Conservation (phyloP, 2,888 invertebrate genomes). For the Stictocephala bisonia region DNA sequence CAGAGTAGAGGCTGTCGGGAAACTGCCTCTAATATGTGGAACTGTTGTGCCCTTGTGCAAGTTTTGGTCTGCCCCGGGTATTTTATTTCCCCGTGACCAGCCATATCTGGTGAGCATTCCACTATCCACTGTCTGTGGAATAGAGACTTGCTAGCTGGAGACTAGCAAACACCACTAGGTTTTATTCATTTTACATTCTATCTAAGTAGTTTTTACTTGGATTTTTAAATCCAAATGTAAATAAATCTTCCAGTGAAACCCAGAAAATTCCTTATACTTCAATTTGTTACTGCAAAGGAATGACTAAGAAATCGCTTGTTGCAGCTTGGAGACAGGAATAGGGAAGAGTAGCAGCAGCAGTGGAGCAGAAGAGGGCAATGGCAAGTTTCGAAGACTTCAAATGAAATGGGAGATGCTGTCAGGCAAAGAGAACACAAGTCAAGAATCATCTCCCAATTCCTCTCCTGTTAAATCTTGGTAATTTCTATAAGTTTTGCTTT, state of each 20-base stretch:
- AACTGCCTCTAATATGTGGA: constrained; percentile 28
- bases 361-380: constrained; percentile 64
- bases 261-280: neutral
- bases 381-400: constrained; percentile 79
- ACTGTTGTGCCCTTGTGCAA: constrained; percentile 34
- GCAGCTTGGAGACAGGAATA: constrained; percentile 54
- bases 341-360: constrained; percentile 47
- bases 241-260: neutral
- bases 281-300: neutral
- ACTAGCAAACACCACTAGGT: too few relatives aligned
- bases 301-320: constrained; percentile 17
- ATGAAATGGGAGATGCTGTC: constrained; percentile 85
- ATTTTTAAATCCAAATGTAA: too few relatives aligned
- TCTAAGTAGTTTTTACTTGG: too few relatives aligned
- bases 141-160: too few relatives aligned
- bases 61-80: too few relatives aligned
- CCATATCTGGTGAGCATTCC: too few relatives aligned
- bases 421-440: constrained; percentile 65
- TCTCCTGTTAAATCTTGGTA: constrained; percentile 53
- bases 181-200: too few relatives aligned
- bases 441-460: constrained; percentile 55
- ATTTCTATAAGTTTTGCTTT: too few relatives aligned
- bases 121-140: too few relatives aligned
- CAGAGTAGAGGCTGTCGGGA: constrained; percentile 26
- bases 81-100: too few relatives aligned